These are phyloP conservation scores for Falco biarmicus DNA, from an alignment of 2,797 vertebrate species.

Conservation along the genomic window DNA sequence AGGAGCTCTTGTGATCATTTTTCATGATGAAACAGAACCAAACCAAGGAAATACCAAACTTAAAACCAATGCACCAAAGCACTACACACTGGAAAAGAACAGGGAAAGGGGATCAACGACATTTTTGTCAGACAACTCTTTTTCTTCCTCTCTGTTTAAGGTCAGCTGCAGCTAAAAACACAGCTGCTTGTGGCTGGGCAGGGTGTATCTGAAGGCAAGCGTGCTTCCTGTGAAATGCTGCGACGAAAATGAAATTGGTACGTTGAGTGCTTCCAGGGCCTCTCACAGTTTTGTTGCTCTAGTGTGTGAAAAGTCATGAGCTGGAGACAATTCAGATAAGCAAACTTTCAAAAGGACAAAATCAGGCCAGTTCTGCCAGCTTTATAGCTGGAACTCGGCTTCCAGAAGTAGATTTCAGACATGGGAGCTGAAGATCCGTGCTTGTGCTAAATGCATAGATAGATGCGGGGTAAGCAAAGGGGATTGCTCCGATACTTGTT, in stretches of 20 bases:
- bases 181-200: not conserved
- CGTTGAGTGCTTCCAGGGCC: rapidly evolving
- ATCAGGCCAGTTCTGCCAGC: not conserved
- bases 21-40: rapidly evolving
- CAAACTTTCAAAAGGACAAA: not conserved
- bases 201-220: not conserved
- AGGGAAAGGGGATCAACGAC: not conserved
- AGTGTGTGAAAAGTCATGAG: rapidly evolving
- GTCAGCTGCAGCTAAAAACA: not conserved
- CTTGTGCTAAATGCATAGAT: not conserved
- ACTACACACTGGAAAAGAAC: not conserved
- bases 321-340: not conserved
- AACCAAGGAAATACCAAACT: not conserved
- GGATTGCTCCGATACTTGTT: not conserved
- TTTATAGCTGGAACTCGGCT: not conserved
- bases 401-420: not conserved
- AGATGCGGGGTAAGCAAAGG: not conserved
- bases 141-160: not conserved
- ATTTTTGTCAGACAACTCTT: not conserved
- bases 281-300: not conserved
- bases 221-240: not conserved
- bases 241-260: not conserved
- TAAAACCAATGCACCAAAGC: not conserved
- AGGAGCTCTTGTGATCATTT: not conserved
- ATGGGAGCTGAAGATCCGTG: not conserved